Evolutionary conservation across 1,140 invertebrate species (phyloP), one percentile per base, ranked within the genome.

Genomic region (Drosophila simulans): DNA sequence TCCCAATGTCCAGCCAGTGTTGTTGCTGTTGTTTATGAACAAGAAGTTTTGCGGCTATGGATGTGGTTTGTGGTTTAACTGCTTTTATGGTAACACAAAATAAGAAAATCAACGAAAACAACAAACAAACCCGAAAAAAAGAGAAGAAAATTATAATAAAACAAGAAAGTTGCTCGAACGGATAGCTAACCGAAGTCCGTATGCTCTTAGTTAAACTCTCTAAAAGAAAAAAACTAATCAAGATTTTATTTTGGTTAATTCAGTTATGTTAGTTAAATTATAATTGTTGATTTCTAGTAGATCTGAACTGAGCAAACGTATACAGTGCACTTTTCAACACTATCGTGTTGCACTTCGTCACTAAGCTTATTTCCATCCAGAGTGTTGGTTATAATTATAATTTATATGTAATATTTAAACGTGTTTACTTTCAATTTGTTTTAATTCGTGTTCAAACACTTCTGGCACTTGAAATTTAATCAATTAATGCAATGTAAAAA

Each of bases 11-110:
- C 82, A 17, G 48, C 31, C 73, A 49, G 4, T 62, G 73, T 56
- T 66, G 62, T 65, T 75, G 55, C 35, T 70, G 56, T 70, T 77
- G 64, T 72, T 76, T 78, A 63, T 64, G 75, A 89, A 77, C 85
- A 89, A 88, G 83, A 88, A 88, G 80, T 89, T 88, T 89, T 80
- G 76, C 80, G 80, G 80, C 84, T 80, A 89, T 88, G 84, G 84
- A 88, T 88, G 84, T 88, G 84, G 84, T 88, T 88, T 88, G 84
- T 88, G 84, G 84, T 89, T 89, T 83, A 88, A 84, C 84, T 89
- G 80, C 84, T 88, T 88, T 88, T 89, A 88, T 89, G 84, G 80
- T 75, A 83, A 84, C 80, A 83, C 40, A 82, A 88, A 74, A 64
- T 63, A 51, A 57, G 45, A 66, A 66, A 80, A 59, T 35, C 52